A percentile compares a stretch with the other conserved stretches of the same genome.
phyloP scores from a whole-genome alignment of 2,113 vertebrate species.

The Cheilinus undulatus region DNA sequence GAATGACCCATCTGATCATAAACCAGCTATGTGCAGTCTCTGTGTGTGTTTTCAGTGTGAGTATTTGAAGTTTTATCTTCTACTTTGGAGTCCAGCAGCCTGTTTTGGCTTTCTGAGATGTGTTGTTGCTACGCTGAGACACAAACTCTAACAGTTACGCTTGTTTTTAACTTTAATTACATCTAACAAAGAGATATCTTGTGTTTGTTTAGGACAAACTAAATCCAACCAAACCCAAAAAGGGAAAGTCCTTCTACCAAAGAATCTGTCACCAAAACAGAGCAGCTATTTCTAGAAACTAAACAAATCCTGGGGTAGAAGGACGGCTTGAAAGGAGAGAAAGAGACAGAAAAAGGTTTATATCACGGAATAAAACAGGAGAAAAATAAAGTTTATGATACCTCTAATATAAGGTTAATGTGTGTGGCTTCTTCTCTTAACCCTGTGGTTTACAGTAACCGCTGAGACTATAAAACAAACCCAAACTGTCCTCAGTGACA shows the following conservation, averaged over 20 bases:
- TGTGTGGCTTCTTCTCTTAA: neutral
- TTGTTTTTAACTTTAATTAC: neutral
- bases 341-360: neutral
- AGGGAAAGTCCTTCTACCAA: neutral
- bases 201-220: no score
- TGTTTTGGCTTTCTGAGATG: slow-evolving; percentile 28
- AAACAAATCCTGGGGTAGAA: slow-evolving; percentile 19
- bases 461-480: neutral
- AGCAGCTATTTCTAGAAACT: slow-evolving; percentile 33
- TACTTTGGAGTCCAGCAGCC: neutral
- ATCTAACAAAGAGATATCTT: neutral
- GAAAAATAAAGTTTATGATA: neutral
- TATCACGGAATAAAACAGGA: neutral
- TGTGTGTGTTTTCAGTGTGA: neutral
- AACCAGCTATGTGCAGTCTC: neutral
- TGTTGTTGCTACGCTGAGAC: slow-evolving; percentile 41
- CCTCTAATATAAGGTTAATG: neutral
- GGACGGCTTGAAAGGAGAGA: slow-evolving; percentile 9
- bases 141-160: slow-evolving; percentile 26
- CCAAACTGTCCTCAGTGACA: neutral
- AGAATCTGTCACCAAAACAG: neutral
- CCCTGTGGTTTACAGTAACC: neutral
- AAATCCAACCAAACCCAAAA: neutral
- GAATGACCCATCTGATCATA: neutral
- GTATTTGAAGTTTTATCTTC: neutral